phyloP scores from a whole-genome alignment of 2,797 vertebrate species.

The Hydrolagus colliei region DNA sequence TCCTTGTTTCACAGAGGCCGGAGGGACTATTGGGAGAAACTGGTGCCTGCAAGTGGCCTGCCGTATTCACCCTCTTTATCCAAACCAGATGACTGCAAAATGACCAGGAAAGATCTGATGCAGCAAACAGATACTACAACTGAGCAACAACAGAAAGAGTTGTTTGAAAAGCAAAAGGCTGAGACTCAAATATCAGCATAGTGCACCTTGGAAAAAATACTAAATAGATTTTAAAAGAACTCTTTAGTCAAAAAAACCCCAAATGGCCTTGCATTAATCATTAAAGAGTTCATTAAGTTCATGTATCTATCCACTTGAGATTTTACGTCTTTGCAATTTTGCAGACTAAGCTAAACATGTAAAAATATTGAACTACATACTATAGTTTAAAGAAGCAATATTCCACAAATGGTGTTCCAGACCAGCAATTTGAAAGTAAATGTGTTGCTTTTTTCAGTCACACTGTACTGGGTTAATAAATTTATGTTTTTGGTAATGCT shows the following conservation, averaged over 20 bases:
- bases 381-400: too few species aligned
- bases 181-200: constrained; percentile 34
- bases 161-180: constrained; percentile 65
- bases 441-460: too few species aligned
- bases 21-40: constrained; percentile 85
- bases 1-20: constrained; percentile 63
- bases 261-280: background rate
- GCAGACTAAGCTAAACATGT: too few species aligned
- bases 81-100: constrained; percentile 75
- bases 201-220: background rate
- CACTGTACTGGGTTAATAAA: too few species aligned
- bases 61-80: constrained; percentile 76
- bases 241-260: background rate
- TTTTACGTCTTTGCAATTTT: too few species aligned
- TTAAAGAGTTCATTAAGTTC: too few species aligned
- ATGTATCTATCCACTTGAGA: too few species aligned
- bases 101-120: constrained; percentile 81
- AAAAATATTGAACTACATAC: too few species aligned
- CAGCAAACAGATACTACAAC: constrained; percentile 87
- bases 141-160: constrained; percentile 69
- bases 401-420: too few species aligned
- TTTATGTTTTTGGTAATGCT: too few species aligned
- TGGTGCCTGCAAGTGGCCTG: constrained; percentile 80
- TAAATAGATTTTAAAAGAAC: background rate
- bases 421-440: too few species aligned